phyloP scores from a whole-genome alignment of 1,140 invertebrate species.

The Piezodorus guildinii region DNA sequence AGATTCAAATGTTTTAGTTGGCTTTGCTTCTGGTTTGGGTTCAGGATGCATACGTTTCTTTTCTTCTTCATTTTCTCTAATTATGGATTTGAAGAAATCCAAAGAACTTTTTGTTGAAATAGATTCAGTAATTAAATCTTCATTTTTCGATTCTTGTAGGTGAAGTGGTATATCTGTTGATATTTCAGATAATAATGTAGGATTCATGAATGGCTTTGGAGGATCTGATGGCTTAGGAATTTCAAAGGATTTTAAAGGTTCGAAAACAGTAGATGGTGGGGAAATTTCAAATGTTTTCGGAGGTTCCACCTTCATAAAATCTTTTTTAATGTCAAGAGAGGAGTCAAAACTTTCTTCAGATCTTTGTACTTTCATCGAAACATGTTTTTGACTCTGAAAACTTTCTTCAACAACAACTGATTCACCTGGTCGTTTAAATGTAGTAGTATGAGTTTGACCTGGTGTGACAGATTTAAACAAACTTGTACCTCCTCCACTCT shows the following conservation, averaged over 20 bases:
- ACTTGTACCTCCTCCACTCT: slow-evolving; percentile 2
- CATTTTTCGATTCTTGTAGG: background rate
- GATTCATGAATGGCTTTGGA: too few species aligned
- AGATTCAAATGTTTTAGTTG: background rate
- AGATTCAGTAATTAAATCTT: slow-evolving; percentile 26
- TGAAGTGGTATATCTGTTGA: too few species aligned
- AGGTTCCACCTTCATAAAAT: background rate
- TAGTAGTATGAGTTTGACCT: slow-evolving; percentile 3
- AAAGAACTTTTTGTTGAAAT: slow-evolving; percentile 41
- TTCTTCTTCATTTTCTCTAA: slow-evolving; percentile 34
- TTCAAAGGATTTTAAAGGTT: too few species aligned
- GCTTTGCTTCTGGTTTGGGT: slow-evolving; percentile 9
- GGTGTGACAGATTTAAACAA: slow-evolving; percentile 2
- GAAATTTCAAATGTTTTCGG: background rate
- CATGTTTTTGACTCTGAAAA: slow-evolving; percentile 26
- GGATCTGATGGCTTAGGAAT: too few species aligned
- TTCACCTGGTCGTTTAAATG: slow-evolving; percentile 15
- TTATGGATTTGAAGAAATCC: slow-evolving; percentile 46
- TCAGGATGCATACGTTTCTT: background rate
- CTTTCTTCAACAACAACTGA: slow-evolving; percentile 24
- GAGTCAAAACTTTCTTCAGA: slow-evolving; percentile 13
- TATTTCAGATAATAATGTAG: background rate
- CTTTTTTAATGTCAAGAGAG: slow-evolving; percentile 11
- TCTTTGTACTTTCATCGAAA: slow-evolving; percentile 26
- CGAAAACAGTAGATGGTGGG: too few species aligned